phyloP scores from a whole-genome alignment of 2,888 invertebrate species.

The Tinea pellionella region DNA sequence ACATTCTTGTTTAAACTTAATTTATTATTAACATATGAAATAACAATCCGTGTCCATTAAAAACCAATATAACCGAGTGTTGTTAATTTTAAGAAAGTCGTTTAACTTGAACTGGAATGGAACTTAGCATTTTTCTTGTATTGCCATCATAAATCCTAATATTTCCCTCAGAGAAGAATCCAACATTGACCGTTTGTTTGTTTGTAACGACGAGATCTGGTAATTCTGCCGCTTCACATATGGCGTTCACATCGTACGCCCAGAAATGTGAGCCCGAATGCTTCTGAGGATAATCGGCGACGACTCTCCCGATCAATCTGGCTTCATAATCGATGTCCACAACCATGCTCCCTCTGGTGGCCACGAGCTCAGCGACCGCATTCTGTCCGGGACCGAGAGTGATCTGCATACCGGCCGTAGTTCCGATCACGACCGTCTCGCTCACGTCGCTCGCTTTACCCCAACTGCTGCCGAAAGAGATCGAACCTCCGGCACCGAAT shows the following conservation, averaged over 20 bases:
- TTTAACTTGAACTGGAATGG: not conserved
- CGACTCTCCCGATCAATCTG: conserved; percentile 19
- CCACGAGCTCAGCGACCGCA: conserved; percentile 5
- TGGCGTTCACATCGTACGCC: conserved; percentile 18
- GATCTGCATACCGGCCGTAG: conserved; percentile 1
- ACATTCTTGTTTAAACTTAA: too few species aligned
- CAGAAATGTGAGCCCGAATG: conserved; percentile 22
- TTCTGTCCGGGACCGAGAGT: conserved; percentile 4
- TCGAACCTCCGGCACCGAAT: not conserved
- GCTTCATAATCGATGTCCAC: conserved; percentile 21
- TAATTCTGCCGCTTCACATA: conserved; percentile 15
- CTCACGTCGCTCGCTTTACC: not conserved
- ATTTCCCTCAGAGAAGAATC: conserved; percentile 18
- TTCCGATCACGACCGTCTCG: not conserved
- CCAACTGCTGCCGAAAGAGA: not conserved
- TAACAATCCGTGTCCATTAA: too few species aligned
- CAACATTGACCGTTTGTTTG: conserved; percentile 19
- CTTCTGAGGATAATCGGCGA: conserved; percentile 19
- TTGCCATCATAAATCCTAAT: conserved; percentile 15
- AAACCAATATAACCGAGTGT: too few species aligned
- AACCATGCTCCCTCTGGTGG: conserved; percentile 6
- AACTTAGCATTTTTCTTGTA: not conserved
- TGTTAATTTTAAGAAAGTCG: not conserved
- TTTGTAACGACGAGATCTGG: not conserved
- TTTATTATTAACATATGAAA: too few species aligned